These are phyloP conservation scores for Cynocephalus volans DNA, from an alignment of 2,113 vertebrate genomes.

Conservation along the genomic window DNA sequence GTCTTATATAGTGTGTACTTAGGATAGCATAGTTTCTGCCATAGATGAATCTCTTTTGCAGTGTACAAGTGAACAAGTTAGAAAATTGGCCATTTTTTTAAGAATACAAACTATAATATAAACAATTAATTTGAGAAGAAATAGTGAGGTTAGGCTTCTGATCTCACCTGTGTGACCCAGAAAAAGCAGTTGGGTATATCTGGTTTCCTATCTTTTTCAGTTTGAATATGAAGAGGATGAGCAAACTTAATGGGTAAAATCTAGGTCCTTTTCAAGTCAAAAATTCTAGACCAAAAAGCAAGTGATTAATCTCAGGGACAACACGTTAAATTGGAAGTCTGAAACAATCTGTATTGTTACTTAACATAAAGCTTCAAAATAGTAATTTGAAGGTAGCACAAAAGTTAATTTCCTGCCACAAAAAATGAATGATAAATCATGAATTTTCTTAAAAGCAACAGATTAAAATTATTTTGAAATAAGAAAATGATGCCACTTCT, in stretches of 20 bases:
- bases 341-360: neutral
- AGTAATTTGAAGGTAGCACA: neutral
- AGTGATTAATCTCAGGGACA: neutral
- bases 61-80: neutral
- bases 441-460: neutral
- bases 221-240: neutral
- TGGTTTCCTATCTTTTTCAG: neutral
- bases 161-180: neutral
- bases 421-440: conserved; percentile 27
- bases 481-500: neutral
- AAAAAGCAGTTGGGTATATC: neutral
- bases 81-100: neutral
- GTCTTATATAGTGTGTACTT: neutral
- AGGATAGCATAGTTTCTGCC: neutral
- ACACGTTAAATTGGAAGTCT: neutral
- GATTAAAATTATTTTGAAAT: neutral
- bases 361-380: neutral
- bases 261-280: neutral
- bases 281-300: neutral
- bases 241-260: neutral
- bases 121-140: neutral
- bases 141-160: neutral
- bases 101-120: neutral
- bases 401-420: neutral
- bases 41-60: neutral